phyloP scores from a whole-genome alignment of 2,888 invertebrate genomes.

The Aleiodes testaceus region DNA sequence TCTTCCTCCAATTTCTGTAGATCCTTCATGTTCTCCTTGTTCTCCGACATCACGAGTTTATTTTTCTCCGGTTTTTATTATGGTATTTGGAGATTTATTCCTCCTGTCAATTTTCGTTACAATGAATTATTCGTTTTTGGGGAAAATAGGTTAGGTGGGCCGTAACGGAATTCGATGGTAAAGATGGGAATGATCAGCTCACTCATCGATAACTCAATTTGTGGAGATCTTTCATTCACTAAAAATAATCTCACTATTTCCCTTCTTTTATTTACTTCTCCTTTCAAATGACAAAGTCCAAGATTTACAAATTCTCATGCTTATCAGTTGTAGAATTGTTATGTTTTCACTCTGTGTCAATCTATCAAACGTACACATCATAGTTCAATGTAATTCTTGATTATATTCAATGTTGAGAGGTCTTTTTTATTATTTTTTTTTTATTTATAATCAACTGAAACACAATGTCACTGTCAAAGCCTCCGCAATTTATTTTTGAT shows the following conservation, averaged over 20 bases:
- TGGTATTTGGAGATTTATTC: too few species aligned
- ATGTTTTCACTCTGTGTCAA: neutral
- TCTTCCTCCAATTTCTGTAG: constrained; percentile 82
- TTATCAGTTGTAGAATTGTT: neutral
- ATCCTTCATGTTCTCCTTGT: constrained; percentile 56
- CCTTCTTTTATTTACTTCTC: neutral
- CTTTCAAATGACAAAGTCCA: constrained; percentile 9
- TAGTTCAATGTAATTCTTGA: neutral
- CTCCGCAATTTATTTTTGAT: constrained; percentile 76
- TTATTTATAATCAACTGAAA: neutral
- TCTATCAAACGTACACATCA: neutral
- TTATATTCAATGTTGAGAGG: neutral
- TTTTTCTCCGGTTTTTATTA: too few species aligned
- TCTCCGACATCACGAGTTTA: neutral
- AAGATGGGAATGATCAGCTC: too few species aligned
- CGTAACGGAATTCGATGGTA: too few species aligned
- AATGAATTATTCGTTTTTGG: too few species aligned
- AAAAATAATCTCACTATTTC: too few species aligned
- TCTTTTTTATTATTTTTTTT: neutral
- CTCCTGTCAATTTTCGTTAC: too few species aligned
- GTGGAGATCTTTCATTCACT: too few species aligned
- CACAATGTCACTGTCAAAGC: constrained; percentile 82
- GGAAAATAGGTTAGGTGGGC: too few species aligned
- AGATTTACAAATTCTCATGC: neutral
- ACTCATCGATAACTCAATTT: too few species aligned